Conservation (phyloP, 2,888 invertebrate species). For the Oegoconia quadripuncta region DNA sequence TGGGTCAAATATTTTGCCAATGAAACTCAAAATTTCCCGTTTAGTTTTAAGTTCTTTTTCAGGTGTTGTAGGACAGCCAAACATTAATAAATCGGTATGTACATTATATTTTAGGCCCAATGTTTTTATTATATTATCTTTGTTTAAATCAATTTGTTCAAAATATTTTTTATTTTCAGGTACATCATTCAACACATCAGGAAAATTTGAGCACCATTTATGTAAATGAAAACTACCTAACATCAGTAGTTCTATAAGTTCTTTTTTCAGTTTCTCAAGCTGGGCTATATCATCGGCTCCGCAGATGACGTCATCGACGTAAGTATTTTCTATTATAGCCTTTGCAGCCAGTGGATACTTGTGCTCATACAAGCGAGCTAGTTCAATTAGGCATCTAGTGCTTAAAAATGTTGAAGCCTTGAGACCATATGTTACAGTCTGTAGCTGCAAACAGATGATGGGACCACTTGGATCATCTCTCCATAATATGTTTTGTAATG, state of each 20-base stretch:
- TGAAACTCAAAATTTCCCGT: conserved; percentile 16
- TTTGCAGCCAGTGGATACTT: conserved; percentile 13
- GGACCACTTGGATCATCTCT: too few species aligned
- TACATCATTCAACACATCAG: neutral
- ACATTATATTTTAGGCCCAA: conserved; percentile 13
- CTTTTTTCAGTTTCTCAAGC: neutral
- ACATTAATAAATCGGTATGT: conserved; percentile 4
- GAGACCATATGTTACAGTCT: conserved; percentile 17
- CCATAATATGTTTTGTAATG: too few species aligned
- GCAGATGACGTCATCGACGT: conserved; percentile 3
- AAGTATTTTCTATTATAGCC: conserved; percentile 7
- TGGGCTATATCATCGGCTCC: neutral
- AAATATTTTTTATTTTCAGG: too few species aligned
- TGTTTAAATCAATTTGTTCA: too few species aligned
- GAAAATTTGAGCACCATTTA: neutral
- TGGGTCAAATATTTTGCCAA: conserved; percentile 18
- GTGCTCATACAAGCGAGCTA: conserved; percentile 5
- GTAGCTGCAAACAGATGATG: too few species aligned
- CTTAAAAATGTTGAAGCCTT: conserved; percentile 12
- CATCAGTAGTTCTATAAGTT: neutral
- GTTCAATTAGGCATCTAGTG: conserved; percentile 12
- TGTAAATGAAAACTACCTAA: neutral
- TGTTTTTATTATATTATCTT: too few species aligned
- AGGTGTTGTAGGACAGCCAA: neutral
- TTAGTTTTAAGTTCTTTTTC: conserved; percentile 12